Conservation (phyloP, 2,888 invertebrate species). For the Piscicola geometra region DNA sequence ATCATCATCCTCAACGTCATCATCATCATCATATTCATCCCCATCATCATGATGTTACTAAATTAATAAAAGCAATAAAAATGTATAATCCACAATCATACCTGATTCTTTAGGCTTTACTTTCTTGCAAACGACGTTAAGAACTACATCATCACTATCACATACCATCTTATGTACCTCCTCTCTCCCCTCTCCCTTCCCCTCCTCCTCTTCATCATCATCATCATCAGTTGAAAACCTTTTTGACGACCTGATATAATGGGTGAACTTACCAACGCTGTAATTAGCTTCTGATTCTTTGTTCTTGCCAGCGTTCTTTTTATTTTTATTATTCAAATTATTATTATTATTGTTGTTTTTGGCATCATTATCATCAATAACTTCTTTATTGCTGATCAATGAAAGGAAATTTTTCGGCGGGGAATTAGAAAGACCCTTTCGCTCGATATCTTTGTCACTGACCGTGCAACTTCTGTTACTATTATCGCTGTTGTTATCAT, state of each 20-base stretch:
- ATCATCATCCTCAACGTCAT: no score
- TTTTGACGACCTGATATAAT: not conserved
- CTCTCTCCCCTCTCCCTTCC: not conserved
- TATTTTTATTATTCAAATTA: no score
- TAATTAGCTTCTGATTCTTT: no score
- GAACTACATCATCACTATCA: not conserved
- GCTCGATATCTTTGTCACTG: not conserved
- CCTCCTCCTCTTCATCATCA: not conserved
- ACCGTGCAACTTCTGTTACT: not conserved
- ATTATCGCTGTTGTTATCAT: not conserved
- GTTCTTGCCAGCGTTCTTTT: no score
- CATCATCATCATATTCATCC: no score
- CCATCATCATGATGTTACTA: not conserved
- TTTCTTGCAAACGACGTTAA: constrained; percentile 29
- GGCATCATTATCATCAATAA: not conserved
- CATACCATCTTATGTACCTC: not conserved
- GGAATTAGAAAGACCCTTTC: not conserved
- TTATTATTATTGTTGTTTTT: not conserved
- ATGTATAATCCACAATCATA: no score
- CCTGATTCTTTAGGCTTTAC: constrained; percentile 33
- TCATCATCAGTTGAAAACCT: constrained; percentile 22
- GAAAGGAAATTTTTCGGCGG: not conserved
- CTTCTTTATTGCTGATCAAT: not conserved
- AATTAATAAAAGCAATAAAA: no score
- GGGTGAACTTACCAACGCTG: not conserved